Percentiles rank a stretch among this genome's conserved stretches.
These are phyloP conservation scores for Deroplatys truncata DNA, from an alignment of 2,888 invertebrate species.

Conservation along the genomic window DNA sequence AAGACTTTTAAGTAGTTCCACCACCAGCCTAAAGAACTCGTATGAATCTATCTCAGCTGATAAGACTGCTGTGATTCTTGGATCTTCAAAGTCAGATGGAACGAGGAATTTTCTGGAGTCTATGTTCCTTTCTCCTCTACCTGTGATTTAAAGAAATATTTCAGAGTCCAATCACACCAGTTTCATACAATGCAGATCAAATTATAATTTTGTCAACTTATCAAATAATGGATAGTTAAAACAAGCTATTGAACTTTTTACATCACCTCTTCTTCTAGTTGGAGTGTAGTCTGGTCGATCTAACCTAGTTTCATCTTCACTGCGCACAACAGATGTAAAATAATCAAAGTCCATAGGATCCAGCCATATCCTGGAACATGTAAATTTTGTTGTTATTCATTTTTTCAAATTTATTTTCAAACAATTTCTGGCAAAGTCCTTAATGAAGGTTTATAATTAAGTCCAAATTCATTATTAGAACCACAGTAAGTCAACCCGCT, in stretches of 20 bases:
- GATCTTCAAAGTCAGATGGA: slow-evolving; percentile 40
- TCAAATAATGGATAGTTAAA: neutral
- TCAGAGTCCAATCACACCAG: neutral
- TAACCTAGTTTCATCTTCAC: slow-evolving; percentile 43
- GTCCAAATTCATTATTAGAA: no score
- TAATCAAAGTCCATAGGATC: slow-evolving; percentile 60
- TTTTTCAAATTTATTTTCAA: no score
- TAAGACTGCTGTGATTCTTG: slow-evolving; percentile 51
- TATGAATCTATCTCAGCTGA: slow-evolving; percentile 51
- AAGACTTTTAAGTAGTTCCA: slow-evolving; percentile 46
- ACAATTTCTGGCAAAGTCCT: no score
- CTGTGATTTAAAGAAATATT: neutral
- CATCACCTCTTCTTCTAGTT: slow-evolving; percentile 45
- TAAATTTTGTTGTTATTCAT: neutral
- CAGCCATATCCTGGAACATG: slow-evolving; percentile 47
- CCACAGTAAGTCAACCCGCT: no score
- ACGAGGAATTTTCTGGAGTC: neutral
- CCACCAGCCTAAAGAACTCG: slow-evolving; percentile 55
- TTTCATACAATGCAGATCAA: no score
- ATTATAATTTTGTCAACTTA: no score
- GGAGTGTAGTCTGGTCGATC: slow-evolving; percentile 35
- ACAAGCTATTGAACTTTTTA: neutral
- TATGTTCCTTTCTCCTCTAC: neutral
- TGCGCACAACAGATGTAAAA: slow-evolving; percentile 51
- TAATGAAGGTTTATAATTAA: no score